A percentile compares a stretch with the other conserved stretches of the same genome.
phyloP scores from a whole-genome alignment of 2,113 vertebrate genomes.

The Petromus typicus region DNA sequence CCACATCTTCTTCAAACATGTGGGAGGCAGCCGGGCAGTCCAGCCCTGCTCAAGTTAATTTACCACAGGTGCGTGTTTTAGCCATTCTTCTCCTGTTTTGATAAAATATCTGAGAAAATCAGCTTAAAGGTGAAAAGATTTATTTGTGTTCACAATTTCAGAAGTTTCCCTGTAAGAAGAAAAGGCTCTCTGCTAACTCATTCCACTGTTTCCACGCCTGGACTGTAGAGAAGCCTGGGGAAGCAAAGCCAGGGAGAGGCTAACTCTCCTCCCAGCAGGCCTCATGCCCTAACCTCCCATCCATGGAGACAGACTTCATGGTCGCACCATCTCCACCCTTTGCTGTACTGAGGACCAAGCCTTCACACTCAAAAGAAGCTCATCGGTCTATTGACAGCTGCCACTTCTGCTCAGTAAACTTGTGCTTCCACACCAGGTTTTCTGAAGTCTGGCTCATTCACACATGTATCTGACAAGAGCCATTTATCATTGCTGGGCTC shows the following conservation, averaged over 20 bases:
- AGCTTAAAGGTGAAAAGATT: background rate
- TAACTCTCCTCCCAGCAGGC: background rate
- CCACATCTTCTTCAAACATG: background rate
- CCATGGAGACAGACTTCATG: background rate
- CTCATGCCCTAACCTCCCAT: background rate
- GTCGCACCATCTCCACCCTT: no score
- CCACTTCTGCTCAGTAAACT: no score
- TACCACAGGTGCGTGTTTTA: background rate
- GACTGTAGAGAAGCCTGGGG: background rate
- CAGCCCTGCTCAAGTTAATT: background rate
- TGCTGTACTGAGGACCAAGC: background rate
- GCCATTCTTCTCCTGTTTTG: background rate
- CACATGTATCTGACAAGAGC: fast-evolving
- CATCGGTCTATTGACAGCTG: background rate
- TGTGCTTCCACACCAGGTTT: background rate
- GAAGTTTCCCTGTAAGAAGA: background rate
- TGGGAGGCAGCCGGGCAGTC: background rate
- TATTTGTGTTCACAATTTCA: background rate
- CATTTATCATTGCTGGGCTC: no score
- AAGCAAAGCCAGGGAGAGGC: background rate
- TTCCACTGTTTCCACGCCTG: background rate
- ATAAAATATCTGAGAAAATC: background rate
- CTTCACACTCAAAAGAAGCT: background rate
- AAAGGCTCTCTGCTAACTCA: background rate
- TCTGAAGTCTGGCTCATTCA: background rate